A percentile compares a stretch with the other conserved stretches of the same genome.
These are phyloP conservation scores for Plectrocnemia conspersa DNA, from an alignment of 1,140 invertebrate species.

Conservation along the genomic window DNA sequence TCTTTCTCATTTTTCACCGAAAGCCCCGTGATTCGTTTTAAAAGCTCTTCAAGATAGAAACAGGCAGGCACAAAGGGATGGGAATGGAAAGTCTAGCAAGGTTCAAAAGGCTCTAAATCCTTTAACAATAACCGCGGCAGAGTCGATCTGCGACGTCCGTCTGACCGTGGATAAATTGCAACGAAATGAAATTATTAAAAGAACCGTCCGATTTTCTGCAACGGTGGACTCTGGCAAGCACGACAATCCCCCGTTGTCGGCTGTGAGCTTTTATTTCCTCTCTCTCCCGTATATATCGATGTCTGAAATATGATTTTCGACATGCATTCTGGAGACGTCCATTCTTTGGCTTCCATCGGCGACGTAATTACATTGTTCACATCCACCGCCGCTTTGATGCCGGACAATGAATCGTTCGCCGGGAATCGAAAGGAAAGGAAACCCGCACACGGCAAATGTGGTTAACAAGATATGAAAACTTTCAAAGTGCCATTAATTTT, in stretches of 20 bases:
- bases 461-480: no score
- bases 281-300: conserved; percentile 1
- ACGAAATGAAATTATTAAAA: conserved; percentile 34
- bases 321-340: conserved; percentile 1
- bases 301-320: conserved; percentile 8
- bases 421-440: no score
- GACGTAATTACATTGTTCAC: conserved; percentile 5
- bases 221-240: conserved; percentile 2
- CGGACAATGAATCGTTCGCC: not conserved
- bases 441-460: no score
- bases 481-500: no score
- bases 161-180: conserved; percentile 30
- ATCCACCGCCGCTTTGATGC: not conserved
- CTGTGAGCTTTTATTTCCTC: not conserved
- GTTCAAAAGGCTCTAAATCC: conserved; percentile 27
- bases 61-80: not conserved
- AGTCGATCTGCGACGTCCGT: conserved; percentile 7
- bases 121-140: conserved; percentile 31
- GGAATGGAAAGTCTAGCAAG: not conserved
- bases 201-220: conserved; percentile 28
- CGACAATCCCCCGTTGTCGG: not conserved
- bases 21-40: conserved; percentile 8
- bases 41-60: conserved; percentile 5
- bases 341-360: not conserved
- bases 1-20: conserved; percentile 30